A percentile compares a stretch with the other conserved stretches of the same genome.
Conservation (phyloP, 2,888 invertebrate species). For the Notodonta dromedarius region DNA sequence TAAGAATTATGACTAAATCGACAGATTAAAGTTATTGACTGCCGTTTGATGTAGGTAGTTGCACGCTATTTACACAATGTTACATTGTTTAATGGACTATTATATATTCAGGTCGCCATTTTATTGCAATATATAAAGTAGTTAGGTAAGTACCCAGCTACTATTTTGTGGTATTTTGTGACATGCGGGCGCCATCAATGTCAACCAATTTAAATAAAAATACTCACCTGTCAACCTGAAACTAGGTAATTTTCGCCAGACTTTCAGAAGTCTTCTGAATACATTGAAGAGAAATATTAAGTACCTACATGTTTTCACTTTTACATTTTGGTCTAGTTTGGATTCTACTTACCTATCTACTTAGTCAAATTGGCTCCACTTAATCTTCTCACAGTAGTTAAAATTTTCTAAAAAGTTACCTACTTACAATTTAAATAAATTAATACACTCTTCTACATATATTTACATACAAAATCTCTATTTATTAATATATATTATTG, state of each 20-base stretch:
- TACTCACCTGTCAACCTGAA: not conserved
- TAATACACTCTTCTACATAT: not conserved
- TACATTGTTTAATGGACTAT: not conserved
- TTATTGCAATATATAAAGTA: not conserved
- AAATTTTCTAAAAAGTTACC: too few relatives aligned
- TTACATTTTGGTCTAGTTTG: not conserved
- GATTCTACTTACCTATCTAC: too few relatives aligned
- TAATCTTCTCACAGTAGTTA: too few relatives aligned
- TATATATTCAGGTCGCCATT: not conserved
- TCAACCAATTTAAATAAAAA: not conserved
- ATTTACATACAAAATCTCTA: not conserved
- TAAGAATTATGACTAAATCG: too few relatives aligned
- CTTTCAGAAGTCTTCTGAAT: too few relatives aligned
- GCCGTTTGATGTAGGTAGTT: not conserved
- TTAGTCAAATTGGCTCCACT: too few relatives aligned
- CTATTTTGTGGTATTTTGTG: not conserved
- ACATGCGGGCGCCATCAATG: constrained; percentile 1
- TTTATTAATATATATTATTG: constrained; percentile 14
- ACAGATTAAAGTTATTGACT: not conserved
- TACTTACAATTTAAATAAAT: too few relatives aligned
- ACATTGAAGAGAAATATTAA: too few relatives aligned
- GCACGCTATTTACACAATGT: not conserved
- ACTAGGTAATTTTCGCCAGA: too few relatives aligned
- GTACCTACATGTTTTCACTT: not conserved
- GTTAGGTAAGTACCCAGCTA: not conserved